A percentile compares a stretch with the other conserved stretches of the same genome.
Evolutionary conservation across 92 coral and sea anemone genomes (phyloP).

Genomic region (Ricordea florida): DNA sequence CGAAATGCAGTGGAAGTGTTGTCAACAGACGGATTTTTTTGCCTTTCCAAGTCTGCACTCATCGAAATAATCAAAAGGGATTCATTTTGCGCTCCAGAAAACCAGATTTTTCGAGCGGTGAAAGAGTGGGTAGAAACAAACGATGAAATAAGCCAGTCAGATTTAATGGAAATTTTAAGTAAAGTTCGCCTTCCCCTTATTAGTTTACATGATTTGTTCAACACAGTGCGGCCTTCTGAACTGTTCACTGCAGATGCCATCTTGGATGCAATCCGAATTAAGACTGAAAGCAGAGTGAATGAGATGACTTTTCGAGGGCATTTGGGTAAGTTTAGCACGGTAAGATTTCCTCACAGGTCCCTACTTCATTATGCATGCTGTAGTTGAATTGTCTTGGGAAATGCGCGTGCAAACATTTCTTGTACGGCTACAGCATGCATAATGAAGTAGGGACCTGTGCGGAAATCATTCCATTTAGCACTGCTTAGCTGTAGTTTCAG

Average conservation of each 20-base stretch:
- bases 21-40: slow-evolving; percentile 77
- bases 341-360: no score
- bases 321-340: slow-evolving; percentile 87
- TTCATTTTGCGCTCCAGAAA: slow-evolving; percentile 99
- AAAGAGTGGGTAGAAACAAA: slow-evolving; percentile 85
- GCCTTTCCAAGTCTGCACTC: slow-evolving; percentile 78
- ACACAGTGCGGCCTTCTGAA: slow-evolving; percentile 91
- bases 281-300: slow-evolving; percentile 94
- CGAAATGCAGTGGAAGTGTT: slow-evolving; percentile 81
- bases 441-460: no score
- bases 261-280: slow-evolving; percentile 86
- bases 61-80: slow-evolving; percentile 86
- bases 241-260: slow-evolving; percentile 91
- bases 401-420: no score
- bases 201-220: slow-evolving; percentile 88
- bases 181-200: slow-evolving; percentile 87
- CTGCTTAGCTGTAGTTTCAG: no score
- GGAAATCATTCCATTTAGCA: no score
- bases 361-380: no score
- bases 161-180: slow-evolving; percentile 57
- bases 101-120: slow-evolving; percentile 89
- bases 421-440: no score
- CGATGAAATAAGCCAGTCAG: slow-evolving; percentile 50
- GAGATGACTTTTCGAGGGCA: slow-evolving; percentile 99
- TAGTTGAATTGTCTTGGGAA: no score